phyloP scores from a whole-genome alignment of 2,797 vertebrate genomes.

The Cryptoblepharus egeriae region DNA sequence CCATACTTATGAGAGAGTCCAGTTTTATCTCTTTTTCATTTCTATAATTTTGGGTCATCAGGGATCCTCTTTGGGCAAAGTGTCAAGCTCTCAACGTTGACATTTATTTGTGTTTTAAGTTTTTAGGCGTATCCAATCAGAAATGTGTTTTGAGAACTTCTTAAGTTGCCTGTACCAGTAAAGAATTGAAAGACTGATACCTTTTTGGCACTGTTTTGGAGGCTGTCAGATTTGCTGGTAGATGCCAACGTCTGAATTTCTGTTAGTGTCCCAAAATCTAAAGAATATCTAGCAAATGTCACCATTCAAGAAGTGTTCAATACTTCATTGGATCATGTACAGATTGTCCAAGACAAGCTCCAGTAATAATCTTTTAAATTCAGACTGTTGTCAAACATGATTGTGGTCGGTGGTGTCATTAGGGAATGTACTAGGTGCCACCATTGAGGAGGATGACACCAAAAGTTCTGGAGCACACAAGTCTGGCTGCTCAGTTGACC shows the following conservation, averaged over 20 bases:
- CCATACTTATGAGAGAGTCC: background rate
- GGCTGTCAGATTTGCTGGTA: background rate
- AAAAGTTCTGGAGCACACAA: too few species aligned
- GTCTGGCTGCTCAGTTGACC: too few species aligned
- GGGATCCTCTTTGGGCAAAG: background rate
- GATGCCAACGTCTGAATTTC: background rate
- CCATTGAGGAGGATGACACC: too few species aligned
- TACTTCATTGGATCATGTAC: background rate
- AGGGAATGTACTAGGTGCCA: too few species aligned
- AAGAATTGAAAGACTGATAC: background rate
- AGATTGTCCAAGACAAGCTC: background rate
- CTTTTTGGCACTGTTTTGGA: background rate
- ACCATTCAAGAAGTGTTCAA: background rate
- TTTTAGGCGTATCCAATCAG: background rate
- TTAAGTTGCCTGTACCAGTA: background rate
- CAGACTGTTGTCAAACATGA: background rate
- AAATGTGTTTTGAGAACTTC: background rate
- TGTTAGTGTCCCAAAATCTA: background rate
- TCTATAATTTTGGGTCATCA: background rate
- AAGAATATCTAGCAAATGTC: background rate
- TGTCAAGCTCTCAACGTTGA: background rate
- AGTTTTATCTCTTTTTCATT: background rate
- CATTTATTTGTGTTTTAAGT: background rate
- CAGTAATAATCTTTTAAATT: background rate
- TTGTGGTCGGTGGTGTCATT: too few species aligned